A percentile compares a stretch with the other conserved stretches of the same genome.
These are phyloP conservation scores for Heloderma charlesbogerti DNA, from an alignment of 2,113 vertebrate genomes.

Conservation along the genomic window DNA sequence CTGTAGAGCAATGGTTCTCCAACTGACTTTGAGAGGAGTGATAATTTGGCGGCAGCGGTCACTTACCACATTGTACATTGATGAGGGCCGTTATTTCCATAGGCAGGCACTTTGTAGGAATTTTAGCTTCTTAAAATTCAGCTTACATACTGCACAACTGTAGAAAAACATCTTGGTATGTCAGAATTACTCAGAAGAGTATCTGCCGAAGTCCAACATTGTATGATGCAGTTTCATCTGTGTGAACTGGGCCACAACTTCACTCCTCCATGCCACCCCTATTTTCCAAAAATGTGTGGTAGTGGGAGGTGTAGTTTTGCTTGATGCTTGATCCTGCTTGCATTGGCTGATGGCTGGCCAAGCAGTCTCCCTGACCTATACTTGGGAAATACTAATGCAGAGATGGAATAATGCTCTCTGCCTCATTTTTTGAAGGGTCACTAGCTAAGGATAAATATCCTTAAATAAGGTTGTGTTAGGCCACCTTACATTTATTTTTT, in stretches of 20 bases:
- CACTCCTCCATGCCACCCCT: background rate
- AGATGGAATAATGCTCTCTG: background rate
- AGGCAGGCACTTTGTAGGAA: background rate
- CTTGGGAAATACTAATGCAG: background rate
- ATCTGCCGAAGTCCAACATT: too few species aligned
- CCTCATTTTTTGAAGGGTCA: background rate
- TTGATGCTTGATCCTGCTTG: background rate
- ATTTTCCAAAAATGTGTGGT: background rate
- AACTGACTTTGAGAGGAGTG: background rate
- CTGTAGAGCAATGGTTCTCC: background rate
- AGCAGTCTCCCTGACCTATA: background rate
- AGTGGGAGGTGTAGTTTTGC: background rate
- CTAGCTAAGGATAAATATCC: background rate
- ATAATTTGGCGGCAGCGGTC: background rate
- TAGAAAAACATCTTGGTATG: background rate
- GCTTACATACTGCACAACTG: background rate
- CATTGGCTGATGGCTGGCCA: background rate
- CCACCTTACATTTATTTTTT: background rate
- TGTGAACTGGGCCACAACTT: background rate
- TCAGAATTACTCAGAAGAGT: background rate
- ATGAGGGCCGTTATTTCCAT: background rate
- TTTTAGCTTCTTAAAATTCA: background rate
- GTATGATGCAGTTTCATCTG: background rate
- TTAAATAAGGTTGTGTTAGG: background rate
- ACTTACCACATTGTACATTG: background rate